phyloP scores from a whole-genome alignment of 2,797 vertebrate species.

The Neomorphus geoffroyi region DNA sequence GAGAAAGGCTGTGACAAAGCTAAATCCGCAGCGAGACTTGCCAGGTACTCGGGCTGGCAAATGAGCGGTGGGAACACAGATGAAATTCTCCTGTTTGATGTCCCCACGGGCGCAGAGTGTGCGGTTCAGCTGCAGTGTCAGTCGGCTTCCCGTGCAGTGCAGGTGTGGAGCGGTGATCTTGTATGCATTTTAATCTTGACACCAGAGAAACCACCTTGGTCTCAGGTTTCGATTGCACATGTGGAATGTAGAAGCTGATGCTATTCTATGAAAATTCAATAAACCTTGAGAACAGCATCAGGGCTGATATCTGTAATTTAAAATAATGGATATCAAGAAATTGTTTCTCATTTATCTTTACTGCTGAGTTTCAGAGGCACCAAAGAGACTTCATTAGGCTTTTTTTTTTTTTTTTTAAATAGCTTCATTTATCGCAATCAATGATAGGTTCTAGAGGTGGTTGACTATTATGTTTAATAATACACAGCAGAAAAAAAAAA shows the following conservation, averaged over 20 bases:
- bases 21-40: neutral
- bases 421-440: constrained; percentile 86
- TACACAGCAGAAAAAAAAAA: constrained; percentile 32
- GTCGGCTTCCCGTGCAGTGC: too few relatives aligned
- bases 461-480: constrained; percentile 77
- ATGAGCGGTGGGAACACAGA: neutral
- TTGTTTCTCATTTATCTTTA: constrained; percentile 87
- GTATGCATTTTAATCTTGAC: neutral
- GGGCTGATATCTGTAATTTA: constrained; percentile 84
- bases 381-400: constrained; percentile 83
- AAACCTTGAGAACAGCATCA: constrained; percentile 77
- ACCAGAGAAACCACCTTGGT: neutral
- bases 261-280: constrained; percentile 76
- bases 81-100: fast-evolving
- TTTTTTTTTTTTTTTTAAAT: constrained; percentile 72
- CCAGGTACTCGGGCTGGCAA: neutral
- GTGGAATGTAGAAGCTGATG: constrained; percentile 52
- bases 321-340: constrained; percentile 85
- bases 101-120: fast-evolving
- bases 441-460: constrained; percentile 78
- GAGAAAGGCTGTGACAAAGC: neutral
- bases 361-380: constrained; percentile 79
- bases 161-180: neutral
- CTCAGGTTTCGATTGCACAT: neutral
- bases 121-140: fast-evolving